Base-by-base conservation (phyloP, 2,888 invertebrate species). In the Buathra laborator region DNA sequence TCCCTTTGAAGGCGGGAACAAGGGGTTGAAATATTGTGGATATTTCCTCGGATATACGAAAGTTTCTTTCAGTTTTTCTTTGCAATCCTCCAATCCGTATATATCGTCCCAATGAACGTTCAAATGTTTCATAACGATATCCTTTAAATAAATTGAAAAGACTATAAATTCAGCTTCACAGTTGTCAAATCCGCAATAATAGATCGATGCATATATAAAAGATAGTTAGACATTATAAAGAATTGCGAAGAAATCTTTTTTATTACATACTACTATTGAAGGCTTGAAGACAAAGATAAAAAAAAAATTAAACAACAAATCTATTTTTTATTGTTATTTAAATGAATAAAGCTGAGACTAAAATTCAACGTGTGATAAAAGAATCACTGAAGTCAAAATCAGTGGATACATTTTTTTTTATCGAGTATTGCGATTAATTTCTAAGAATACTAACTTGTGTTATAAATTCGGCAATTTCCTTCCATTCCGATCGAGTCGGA, bases 41-140 rank as follows among this genome's bases (percentile, higher is more conserved):
- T 96, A 96, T 86, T 96, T 95, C 0, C 96, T 94, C 6, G 98
- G 97, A 91, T 98, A 97, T 3, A 98, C 95, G 0, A 98, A 96
- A 0, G 98, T 97, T 94, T 99, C 98, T 94, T 97, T 97, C 16
- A 99, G 94, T 81, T 97, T 93, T 89, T 95, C 95, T 92, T 98
- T 97, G 9, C 97, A 97, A 10, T 95, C 94, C 2, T 96, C 95
- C 88, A 98, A 94, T 3, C 97, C 97, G 87, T 96, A 96, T 59
- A 99, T 96, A 89, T 98, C 97, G 14, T 95, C 94, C 98, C 98
- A 99, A 59, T 95, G 95, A 0, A 97, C 95, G 66, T 96, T 96
- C 0, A 96, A 95, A 75, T 97, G 95, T 51, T 95, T 94, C 81
- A 95, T 95, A 71, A 96, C 95, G 56, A 96, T 95, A 91, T 96